phyloP scores from a whole-genome alignment of 30 jellyfish, hydroid and myxozoan genomes.

The Chrysaora quinquecirrha region DNA sequence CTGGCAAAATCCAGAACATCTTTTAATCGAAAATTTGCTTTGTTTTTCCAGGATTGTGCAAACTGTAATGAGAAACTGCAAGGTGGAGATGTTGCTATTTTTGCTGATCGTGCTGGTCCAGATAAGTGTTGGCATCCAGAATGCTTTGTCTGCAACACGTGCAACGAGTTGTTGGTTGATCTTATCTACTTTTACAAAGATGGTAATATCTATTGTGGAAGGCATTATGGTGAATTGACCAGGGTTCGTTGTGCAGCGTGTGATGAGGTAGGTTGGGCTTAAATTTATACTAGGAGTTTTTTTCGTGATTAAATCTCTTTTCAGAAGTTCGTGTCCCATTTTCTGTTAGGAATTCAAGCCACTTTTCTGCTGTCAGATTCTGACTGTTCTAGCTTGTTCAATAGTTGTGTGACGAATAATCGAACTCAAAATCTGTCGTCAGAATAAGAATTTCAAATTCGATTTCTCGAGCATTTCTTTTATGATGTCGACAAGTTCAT shows the following conservation, averaged over 20 bases:
- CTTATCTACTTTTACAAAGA: constrained; percentile 81
- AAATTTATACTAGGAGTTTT: no score
- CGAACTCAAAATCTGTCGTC: no score
- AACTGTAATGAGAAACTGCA: constrained; percentile 62
- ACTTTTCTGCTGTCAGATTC: no score
- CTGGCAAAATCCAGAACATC: no score
- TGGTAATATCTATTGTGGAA: constrained; percentile 88
- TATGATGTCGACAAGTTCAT: no score
- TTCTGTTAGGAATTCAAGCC: no score
- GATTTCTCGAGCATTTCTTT: no score
- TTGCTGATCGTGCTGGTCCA: constrained; percentile 89
- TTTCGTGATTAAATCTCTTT: no score
- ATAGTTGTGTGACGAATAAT: no score
- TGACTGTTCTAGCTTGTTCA: no score
- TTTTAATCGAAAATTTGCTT: background rate
- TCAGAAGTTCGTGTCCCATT: no score
- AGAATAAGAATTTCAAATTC: no score
- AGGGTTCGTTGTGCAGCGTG: constrained; percentile 96
- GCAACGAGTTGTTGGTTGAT: constrained; percentile 85
- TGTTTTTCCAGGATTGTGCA: constrained; percentile 46
- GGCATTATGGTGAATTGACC: constrained; percentile 97
- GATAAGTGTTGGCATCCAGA: constrained; percentile 95
- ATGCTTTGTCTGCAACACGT: constrained; percentile 87
- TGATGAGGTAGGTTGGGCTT: constrained; percentile 87
- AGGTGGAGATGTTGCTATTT: constrained; percentile 89